phyloP scores from a whole-genome alignment of 2,888 invertebrate species.

The Atrina japonica region DNA sequence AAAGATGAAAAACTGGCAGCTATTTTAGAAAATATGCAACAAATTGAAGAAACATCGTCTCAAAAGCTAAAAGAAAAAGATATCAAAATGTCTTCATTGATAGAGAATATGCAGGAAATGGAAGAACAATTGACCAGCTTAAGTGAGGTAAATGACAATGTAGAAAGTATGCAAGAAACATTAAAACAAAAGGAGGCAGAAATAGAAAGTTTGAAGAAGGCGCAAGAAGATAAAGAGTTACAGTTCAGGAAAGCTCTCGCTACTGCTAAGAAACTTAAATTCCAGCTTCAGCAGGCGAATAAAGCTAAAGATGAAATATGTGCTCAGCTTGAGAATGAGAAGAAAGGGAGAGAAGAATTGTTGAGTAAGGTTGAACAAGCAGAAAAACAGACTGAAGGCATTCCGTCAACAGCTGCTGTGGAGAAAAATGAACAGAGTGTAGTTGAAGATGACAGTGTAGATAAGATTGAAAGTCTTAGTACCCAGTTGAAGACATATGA shows the following conservation, averaged over 20 bases:
- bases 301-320: constrained; percentile 35
- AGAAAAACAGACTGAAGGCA: not conserved
- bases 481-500: too few species aligned
- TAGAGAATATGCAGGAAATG: constrained; percentile 73
- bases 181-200: constrained; percentile 27
- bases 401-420: not conserved
- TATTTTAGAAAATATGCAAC: constrained; percentile 9
- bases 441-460: constrained; percentile 1
- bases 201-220: constrained; percentile 28
- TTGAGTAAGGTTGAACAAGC: not conserved
- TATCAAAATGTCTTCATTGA: constrained; percentile 63
- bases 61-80: constrained; percentile 58
- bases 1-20: constrained; percentile 11
- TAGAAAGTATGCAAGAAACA: constrained; percentile 11
- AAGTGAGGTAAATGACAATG: constrained; percentile 42
- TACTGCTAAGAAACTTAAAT: constrained; percentile 73
- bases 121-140: constrained; percentile 65
- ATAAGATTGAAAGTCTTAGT: not conserved
- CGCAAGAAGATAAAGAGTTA: constrained; percentile 59
- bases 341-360: not conserved
- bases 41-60: constrained; percentile 13
- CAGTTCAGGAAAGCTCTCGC: constrained; percentile 72
- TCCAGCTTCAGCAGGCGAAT: constrained; percentile 63
- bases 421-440: not conserved
- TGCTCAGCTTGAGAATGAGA: constrained; percentile 2